Percentiles rank a stretch among this genome's conserved stretches.
phyloP scores from a whole-genome alignment of 2,888 invertebrate genomes.

The Parnassius smintheus region DNA sequence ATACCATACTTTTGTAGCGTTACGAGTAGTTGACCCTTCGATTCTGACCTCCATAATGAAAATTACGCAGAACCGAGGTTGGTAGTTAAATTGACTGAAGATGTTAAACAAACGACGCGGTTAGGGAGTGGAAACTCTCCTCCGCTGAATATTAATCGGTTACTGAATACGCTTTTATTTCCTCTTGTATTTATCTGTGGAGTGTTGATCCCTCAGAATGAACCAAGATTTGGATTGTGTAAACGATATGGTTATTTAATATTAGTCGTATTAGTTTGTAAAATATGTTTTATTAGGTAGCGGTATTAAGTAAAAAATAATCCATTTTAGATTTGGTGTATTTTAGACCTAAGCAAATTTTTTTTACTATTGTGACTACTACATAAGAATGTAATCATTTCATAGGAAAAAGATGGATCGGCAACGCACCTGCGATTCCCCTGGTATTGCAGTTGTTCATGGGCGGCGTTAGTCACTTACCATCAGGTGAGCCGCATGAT shows the following conservation, averaged over 20 bases:
- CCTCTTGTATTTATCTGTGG: conserved; percentile 49
- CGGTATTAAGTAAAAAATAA: too few relatives aligned
- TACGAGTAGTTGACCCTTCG: conserved; percentile 17
- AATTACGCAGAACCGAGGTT: conserved; percentile 25
- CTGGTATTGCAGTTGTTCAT: too few relatives aligned
- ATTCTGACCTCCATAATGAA: conserved; percentile 24
- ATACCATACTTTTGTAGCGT: conserved; percentile 10
- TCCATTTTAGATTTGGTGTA: too few relatives aligned
- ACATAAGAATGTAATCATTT: too few relatives aligned
- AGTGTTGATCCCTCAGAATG: conserved; percentile 20
- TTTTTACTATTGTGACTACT: too few relatives aligned
- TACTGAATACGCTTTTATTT: conserved; percentile 77
- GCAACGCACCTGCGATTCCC: too few relatives aligned
- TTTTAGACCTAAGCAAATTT: too few relatives aligned
- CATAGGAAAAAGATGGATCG: too few relatives aligned
- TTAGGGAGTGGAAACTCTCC: conserved; percentile 26
- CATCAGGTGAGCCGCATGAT: too few relatives aligned
- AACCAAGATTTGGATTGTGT: conserved; percentile 8
- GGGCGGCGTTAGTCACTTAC: too few relatives aligned
- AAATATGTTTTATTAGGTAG: too few relatives aligned
- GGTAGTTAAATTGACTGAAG: conserved; percentile 27
- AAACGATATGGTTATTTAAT: conserved; percentile 13
- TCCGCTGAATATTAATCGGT: conserved; percentile 56
- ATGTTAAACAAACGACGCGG: conserved; percentile 29
- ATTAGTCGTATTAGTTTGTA: too few relatives aligned